Evolutionary conservation across 2,888 invertebrate species (phyloP).

Genomic region (Agelastica alni): DNA sequence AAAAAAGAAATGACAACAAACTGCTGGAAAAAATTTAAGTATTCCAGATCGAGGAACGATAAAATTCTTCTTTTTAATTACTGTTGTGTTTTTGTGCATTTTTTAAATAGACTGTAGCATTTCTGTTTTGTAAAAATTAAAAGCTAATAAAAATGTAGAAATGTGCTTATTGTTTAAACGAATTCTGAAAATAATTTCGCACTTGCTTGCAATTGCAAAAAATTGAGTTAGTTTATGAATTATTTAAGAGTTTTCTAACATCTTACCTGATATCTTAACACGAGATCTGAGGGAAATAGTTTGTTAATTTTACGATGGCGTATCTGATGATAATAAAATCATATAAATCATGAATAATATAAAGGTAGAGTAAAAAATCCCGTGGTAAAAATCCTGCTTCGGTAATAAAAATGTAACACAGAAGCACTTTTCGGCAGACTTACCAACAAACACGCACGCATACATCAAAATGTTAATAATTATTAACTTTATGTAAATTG

Average conservation of each 20-base stretch:
- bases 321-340: neutral
- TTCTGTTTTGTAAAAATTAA: no score
- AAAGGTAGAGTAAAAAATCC: constrained; percentile 13
- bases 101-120: no score
- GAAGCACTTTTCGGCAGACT: neutral
- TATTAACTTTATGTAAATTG: neutral
- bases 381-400: constrained; percentile 12
- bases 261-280: neutral
- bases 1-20: no score
- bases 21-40: no score
- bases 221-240: neutral
- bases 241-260: neutral
- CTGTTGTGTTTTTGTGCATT: no score
- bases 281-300: constrained; percentile 28
- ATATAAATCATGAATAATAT: constrained; percentile 14
- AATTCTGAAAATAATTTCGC: no score
- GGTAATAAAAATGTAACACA: neutral
- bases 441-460: neutral
- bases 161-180: no score
- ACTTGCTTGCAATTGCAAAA: no score
- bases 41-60: no score
- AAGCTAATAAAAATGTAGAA: no score
- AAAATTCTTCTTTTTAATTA: no score
- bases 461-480: neutral
- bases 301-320: constrained; percentile 23